phyloP scores from a whole-genome alignment of 2,113 vertebrate genomes.

The Corapipo altera region DNA sequence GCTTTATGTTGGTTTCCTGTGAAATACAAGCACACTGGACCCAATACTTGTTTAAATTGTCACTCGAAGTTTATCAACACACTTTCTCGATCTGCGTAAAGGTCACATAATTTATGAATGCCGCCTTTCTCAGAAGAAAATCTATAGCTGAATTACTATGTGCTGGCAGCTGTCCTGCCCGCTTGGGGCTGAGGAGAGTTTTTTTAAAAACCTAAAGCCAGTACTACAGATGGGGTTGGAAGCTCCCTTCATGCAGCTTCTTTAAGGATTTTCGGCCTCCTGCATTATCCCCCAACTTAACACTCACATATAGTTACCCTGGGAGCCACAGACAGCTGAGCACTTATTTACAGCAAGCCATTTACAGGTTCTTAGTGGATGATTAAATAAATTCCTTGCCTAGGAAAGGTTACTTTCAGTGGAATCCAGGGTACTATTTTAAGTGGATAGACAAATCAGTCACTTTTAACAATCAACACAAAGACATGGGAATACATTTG shows the following conservation, averaged over 20 bases:
- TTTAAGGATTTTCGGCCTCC: not conserved
- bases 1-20: conserved; percentile 12
- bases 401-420: conserved; percentile 48
- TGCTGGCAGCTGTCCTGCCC: conserved; percentile 45
- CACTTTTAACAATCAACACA: conserved; percentile 64
- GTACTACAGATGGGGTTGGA: conserved; percentile 3
- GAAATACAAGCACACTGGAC: conserved; percentile 53
- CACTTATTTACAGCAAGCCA: conserved; percentile 26
- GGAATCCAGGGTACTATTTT: conserved; percentile 65
- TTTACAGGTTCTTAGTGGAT: conserved; percentile 29
- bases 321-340: conserved; percentile 1
- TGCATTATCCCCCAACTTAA: not conserved
- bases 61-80: conserved; percentile 72
- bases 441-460: conserved; percentile 57
- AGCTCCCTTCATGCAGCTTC: not conserved
- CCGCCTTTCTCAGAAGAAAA: conserved; percentile 40
- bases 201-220: not conserved
- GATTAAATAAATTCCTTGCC: conserved; percentile 44
- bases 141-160: conserved; percentile 57
- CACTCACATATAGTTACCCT: not conserved
- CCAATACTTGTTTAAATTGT: conserved; percentile 34
- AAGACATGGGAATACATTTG: conserved; percentile 68
- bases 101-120: conserved; percentile 70
- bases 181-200: not conserved
- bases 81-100: conserved; percentile 60